phyloP scores from a whole-genome alignment of 1,140 invertebrate genomes.

The Formica exsecta region DNA sequence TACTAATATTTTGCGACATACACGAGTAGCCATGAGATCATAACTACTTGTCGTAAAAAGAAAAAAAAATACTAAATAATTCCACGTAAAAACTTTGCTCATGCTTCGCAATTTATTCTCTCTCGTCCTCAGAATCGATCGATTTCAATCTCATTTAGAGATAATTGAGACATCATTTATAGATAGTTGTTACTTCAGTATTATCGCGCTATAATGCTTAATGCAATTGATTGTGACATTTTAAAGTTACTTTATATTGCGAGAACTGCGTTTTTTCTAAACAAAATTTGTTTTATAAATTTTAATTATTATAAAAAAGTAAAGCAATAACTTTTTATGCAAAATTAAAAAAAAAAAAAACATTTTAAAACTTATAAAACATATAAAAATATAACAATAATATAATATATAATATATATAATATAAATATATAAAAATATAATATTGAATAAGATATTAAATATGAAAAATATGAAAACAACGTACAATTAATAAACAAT shows the following conservation, averaged over 20 bases:
- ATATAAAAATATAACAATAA: background rate
- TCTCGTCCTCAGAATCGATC: background rate
- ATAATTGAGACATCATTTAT: conserved; percentile 37
- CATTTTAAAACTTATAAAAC: background rate
- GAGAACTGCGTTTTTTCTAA: background rate
- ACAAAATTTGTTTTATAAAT: background rate
- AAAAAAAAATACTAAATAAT: background rate
- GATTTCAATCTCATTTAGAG: conserved; percentile 35
- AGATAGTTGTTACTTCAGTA: background rate
- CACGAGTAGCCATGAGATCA: background rate
- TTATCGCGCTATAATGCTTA: conserved; percentile 30
- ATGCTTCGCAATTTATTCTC: background rate
- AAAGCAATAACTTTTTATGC: background rate
- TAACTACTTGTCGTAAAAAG: background rate
- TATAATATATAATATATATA: background rate
- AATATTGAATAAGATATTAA: conserved; percentile 7
- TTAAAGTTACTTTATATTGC: conserved; percentile 20
- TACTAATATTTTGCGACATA: background rate
- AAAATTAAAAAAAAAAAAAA: background rate
- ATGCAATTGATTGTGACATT: conserved; percentile 16
- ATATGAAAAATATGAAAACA: no score
- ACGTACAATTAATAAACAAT: no score
- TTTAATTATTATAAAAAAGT: background rate
- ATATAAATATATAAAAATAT: background rate
- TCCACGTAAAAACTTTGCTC: background rate